Percentiles rank a stretch among this genome's conserved stretches.
phyloP scores from a whole-genome alignment of 2,888 invertebrate species.

The Acrobasis suavella region DNA sequence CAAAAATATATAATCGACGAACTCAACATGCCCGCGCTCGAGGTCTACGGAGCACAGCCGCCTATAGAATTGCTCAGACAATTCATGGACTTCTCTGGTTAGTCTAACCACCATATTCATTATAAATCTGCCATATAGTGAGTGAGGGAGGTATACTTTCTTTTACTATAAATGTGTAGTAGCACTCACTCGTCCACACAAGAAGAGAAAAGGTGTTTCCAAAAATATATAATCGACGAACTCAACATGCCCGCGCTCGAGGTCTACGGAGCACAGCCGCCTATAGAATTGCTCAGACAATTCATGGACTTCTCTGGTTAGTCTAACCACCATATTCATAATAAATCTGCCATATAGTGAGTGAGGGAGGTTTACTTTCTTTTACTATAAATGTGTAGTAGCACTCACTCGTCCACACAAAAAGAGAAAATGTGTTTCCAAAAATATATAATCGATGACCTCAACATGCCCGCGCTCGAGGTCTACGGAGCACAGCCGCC shows the following conservation, averaged over 20 bases:
- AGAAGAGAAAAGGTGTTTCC: no score
- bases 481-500: slow-evolving; percentile 95
- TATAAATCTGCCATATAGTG: slow-evolving; percentile 14
- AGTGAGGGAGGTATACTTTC: no score
- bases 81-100: slow-evolving; percentile 91
- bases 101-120: not conserved
- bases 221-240: no score
- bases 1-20: no score
- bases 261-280: slow-evolving; percentile 94
- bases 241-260: slow-evolving; percentile 96
- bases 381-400: no score
- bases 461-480: slow-evolving; percentile 95
- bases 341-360: slow-evolving; percentile 15
- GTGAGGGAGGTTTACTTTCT: no score
- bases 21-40: slow-evolving; percentile 94
- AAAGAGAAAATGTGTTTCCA: no score
- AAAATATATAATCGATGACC: slow-evolving; percentile 95
- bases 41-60: slow-evolving; percentile 94
- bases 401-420: no score
- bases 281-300: slow-evolving; percentile 92
- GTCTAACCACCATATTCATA: not conserved
- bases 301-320: slow-evolving; percentile 91
- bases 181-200: no score
- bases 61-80: slow-evolving; percentile 94
- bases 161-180: no score